phyloP scores from a whole-genome alignment of 2,113 vertebrate genomes.

The Thoracochromis brauschi region DNA sequence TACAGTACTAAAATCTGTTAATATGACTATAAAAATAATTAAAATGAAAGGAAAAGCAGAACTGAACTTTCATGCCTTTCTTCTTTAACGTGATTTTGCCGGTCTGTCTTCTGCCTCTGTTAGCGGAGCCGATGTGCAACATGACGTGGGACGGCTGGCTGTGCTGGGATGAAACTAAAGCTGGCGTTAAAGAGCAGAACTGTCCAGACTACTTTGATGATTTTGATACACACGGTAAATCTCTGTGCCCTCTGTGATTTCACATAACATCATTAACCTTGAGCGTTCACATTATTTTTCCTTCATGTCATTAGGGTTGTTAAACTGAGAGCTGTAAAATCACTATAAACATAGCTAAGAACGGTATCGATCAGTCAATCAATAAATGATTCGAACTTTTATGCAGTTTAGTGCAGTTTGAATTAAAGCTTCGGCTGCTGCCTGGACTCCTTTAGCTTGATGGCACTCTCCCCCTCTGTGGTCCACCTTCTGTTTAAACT shows the following conservation, averaged over 20 bases:
- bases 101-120: background rate
- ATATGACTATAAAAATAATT: background rate
- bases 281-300: background rate
- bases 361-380: background rate
- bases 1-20: background rate
- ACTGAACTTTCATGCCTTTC: background rate
- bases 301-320: background rate
- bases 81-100: background rate
- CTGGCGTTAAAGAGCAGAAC: constrained; percentile 77
- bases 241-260: background rate
- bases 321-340: background rate
- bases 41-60: background rate
- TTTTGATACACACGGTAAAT: constrained; percentile 84
- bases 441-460: background rate
- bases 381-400: background rate
- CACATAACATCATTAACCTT: background rate
- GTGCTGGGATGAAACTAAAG: constrained; percentile 85
- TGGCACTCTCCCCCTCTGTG: background rate
- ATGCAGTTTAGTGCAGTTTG: background rate
- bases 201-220: constrained; percentile 89
- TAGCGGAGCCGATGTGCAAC: constrained; percentile 75
- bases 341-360: background rate
- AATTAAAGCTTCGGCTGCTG: background rate
- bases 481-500: background rate
- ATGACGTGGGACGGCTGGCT: constrained; percentile 96